Percentiles rank a stretch among this genome's conserved stretches.
These are phyloP conservation scores for Loripinus fragilis DNA, from an alignment of 2,888 invertebrate species.

Conservation along the genomic window DNA sequence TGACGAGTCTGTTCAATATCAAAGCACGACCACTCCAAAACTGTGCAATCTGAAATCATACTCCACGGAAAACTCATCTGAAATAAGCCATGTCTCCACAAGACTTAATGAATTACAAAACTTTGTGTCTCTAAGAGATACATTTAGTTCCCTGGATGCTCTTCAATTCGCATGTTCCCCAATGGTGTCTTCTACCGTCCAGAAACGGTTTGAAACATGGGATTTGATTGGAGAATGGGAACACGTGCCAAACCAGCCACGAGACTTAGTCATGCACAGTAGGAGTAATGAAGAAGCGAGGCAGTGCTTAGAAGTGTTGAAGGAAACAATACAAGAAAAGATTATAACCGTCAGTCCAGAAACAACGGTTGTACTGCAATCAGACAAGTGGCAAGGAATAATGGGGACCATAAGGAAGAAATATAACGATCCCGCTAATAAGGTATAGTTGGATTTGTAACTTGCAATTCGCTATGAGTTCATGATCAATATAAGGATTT, in stretches of 20 bases:
- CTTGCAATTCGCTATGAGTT: no score
- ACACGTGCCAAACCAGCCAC: background rate
- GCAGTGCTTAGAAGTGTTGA: slow-evolving; percentile 29
- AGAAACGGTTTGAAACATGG: background rate
- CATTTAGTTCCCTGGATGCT: background rate
- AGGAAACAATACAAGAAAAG: slow-evolving; percentile 25
- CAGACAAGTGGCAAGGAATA: slow-evolving; percentile 42
- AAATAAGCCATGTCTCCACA: background rate
- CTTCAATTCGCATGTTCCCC: background rate
- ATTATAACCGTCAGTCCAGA: slow-evolving; percentile 23
- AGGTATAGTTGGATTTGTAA: no score
- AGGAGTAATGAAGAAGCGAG: slow-evolving; percentile 24
- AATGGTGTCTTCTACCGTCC: background rate
- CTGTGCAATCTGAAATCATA: background rate
- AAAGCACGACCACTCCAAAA: no score
- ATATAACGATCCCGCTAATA: slow-evolving; percentile 13
- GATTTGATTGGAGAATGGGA: background rate
- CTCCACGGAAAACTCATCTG: background rate
- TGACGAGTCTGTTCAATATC: no score
- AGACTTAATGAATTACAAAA: background rate
- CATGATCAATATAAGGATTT: no score
- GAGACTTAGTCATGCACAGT: slow-evolving; percentile 21
- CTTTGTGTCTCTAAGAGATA: background rate
- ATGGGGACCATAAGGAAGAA: slow-evolving; percentile 15
- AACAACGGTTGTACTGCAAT: slow-evolving; percentile 36